These are phyloP conservation scores for Drosophila merina DNA, from an alignment of 2,888 invertebrate species.

Conservation along the genomic window DNA sequence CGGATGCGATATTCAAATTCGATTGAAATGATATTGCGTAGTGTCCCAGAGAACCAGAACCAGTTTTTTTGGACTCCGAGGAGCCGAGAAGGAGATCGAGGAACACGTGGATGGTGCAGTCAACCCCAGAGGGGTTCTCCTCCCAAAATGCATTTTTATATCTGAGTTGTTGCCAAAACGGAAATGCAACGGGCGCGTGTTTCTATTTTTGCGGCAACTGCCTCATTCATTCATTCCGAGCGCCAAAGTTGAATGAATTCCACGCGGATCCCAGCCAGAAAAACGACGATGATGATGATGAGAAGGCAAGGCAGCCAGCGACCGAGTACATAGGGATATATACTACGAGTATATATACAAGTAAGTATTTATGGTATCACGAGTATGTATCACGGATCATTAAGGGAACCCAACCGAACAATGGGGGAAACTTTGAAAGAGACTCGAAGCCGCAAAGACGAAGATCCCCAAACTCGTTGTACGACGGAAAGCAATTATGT, in stretches of 20 bases:
- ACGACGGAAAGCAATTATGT: conserved; percentile 2
- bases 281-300: not conserved
- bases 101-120: conserved; percentile 29
- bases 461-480: conserved; percentile 7
- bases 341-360: not conserved
- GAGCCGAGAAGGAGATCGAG: not conserved
- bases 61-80: conserved; percentile 6
- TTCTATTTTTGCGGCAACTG: conserved; percentile 64
- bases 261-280: conserved; percentile 6
- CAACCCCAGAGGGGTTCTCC: not conserved
- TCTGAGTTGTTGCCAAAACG: conserved; percentile 64
- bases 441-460: not conserved
- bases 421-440: conserved; percentile 20
- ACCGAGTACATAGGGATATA: conserved; percentile 7
- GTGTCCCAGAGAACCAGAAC: conserved; percentile 13
- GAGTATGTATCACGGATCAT: conserved; percentile 15
- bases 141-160: not conserved
- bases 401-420: conserved; percentile 26
- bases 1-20: conserved; percentile 37
- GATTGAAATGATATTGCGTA: conserved; percentile 11
- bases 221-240: conserved; percentile 57
- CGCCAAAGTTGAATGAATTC: conserved; percentile 42
- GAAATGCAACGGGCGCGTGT: conserved; percentile 69
- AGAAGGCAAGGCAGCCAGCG: conserved; percentile 7
- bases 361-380: no score